Base-by-base conservation (phyloP, 2,888 invertebrate genomes). In the Ellobium chinense region DNA sequence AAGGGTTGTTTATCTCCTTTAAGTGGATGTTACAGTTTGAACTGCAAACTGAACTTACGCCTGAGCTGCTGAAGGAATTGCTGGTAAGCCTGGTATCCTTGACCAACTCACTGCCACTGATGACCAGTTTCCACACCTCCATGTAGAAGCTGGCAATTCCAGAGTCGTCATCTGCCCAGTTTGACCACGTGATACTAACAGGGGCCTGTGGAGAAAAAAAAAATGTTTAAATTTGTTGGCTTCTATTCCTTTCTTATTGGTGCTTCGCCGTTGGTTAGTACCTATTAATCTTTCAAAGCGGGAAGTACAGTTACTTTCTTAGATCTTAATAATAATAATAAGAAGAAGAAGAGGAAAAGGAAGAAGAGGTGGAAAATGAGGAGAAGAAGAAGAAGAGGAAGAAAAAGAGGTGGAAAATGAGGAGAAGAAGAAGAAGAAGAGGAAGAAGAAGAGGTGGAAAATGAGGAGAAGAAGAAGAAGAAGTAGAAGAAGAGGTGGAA, bases 91-190 rank as follows among this genome's bases (percentile, higher is more conserved):
- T 36, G n/a, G 69, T 36, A 5, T 36, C 14, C 14, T 75, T 66
- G 29, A 24, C 29, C 34, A 82, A 69, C 31, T 60, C 29, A 36
- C 56, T 37, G 24, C 68, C 56, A 36, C 56, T 27, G n/a, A 46
- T 29, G 29, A 66, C 27, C 46, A 83, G 74, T 27, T 78, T 70
- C n/a, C 27, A 80, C 14, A 78, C 65, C 18, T 66, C 60, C 56
- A 77, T 58, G 58, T 27, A 31, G n/a, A 70, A 80, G 18, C 36
- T 31, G 56, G 24, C 29, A 27, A 83, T 36, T 9, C 80, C 82
- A 21, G 78, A 54, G 29, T 72, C 78, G 31, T 73, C 70, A 29
- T 83, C 83, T 24, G 36, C 37, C 83, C 83, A 83, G n/a, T 80
- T 77, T 3, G 27, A n/a, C 83, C 83, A 83, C 14, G 65, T n/a